Evolutionary conservation across 1,140 invertebrate genomes (phyloP), one percentile per base, ranked within the genome.

Genomic region (Caenorhabditis tropicalis): DNA sequence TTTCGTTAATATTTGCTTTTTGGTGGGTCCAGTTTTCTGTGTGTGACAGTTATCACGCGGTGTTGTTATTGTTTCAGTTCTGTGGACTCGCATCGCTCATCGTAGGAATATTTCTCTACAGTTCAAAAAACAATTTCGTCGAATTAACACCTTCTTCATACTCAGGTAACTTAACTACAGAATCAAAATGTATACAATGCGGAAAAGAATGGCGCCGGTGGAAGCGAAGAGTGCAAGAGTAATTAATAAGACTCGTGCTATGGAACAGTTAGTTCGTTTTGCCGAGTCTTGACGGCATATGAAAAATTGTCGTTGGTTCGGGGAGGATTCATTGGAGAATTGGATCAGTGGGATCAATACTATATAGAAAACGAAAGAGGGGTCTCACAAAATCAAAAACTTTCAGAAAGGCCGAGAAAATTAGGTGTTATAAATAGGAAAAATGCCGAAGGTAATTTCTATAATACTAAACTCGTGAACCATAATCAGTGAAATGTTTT

Each of bases 231-330:
- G 65, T 65, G 65, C 65, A 74, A 12, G 36, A 43, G 36, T 74
- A 74, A 74, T 74, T 74, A 74, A 74, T 74, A 43, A 12, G n/a
- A 74, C 65, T 43, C 65, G 65, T 74, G 65, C 65, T 46, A 43
- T n/a, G 2, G 65, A 74, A 74, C 65, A 74, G 65, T 74, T 65
- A 31, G 58, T 65, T 74, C 5, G 39, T 12, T 9, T 3, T n/a
- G 12, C 65, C 36, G 43, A 33, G 36, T 43, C 65, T 74, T 74
- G 65, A 39, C 36, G 65, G 65, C 65, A 74, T 74, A 74, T 74
- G 65, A 74, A 74, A 74, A 74, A 74, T 74, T 74, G 36, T 21
- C 36, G 9, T 21, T 10, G n/a, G 36, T 74, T 74, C 58, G 6
- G 12, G 19, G 29, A 3, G 21, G 33, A n/a, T 43, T 43, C 39